Evolutionary conservation across 2,113 vertebrate genomes (phyloP).

Genomic region (Stegastes partitus): DNA sequence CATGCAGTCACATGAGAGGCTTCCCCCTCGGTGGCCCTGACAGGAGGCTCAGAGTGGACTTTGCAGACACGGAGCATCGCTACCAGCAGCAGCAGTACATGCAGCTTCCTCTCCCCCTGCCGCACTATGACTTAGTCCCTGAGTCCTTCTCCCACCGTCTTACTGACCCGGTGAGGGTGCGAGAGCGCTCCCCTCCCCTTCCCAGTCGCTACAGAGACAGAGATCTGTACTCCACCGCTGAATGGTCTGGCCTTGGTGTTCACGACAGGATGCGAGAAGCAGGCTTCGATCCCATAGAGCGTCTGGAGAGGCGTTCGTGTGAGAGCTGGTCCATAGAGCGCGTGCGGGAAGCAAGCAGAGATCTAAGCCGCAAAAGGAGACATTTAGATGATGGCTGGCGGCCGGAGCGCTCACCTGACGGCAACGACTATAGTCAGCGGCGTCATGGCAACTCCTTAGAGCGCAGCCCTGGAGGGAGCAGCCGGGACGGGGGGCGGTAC

Average conservation of each 20-base stretch:
- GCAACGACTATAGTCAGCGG: slow-evolving; percentile 86
- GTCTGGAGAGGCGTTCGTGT: slow-evolving; percentile 87
- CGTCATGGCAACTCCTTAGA: slow-evolving; percentile 90
- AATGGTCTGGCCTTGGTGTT: slow-evolving; percentile 90
- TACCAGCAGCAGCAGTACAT: slow-evolving; percentile 93
- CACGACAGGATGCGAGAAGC: slow-evolving; percentile 88
- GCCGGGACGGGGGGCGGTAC: slow-evolving; percentile 87
- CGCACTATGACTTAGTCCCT: slow-evolving; percentile 91
- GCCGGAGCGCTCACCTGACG: slow-evolving; percentile 92
- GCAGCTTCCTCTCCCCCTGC: slow-evolving; percentile 91
- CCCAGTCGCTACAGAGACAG: slow-evolving; percentile 92
- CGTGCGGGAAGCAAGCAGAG: slow-evolving; percentile 88
- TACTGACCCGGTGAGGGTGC: slow-evolving; percentile 86
- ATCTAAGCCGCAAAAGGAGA: slow-evolving; percentile 89
- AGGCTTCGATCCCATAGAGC: slow-evolving; percentile 90
- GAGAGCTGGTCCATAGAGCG: slow-evolving; percentile 92
- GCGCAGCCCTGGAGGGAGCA: slow-evolving; percentile 90
- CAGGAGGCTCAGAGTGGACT: slow-evolving; percentile 95
- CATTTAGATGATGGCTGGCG: slow-evolving; percentile 89
- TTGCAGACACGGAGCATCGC: slow-evolving; percentile 95
- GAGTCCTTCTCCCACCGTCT: slow-evolving; percentile 93
- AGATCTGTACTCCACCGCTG: slow-evolving; percentile 88
- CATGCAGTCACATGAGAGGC: slow-evolving; percentile 96
- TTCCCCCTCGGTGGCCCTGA: slow-evolving; percentile 95
- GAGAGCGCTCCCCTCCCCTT: slow-evolving; percentile 92